Evolutionary conservation across 1,140 invertebrate species (phyloP).

Genomic region (Trypoxylus dichotomus): DNA sequence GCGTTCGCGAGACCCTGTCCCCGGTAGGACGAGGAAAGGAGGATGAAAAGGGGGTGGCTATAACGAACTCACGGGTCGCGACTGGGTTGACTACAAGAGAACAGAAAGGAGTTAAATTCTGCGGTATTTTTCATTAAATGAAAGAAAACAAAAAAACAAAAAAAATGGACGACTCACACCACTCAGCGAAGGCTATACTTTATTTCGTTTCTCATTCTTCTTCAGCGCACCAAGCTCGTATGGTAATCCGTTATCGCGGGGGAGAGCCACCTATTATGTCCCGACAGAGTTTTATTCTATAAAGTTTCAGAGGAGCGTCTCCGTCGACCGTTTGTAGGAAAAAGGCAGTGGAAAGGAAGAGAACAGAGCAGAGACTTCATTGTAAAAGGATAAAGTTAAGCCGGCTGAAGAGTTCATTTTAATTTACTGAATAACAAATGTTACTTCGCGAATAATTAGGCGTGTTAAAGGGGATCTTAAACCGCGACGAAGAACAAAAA

Average conservation of each 20-base stretch:
- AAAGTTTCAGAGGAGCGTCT: background rate
- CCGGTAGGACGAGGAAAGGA: background rate
- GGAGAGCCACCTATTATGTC: background rate
- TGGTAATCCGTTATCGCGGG: background rate
- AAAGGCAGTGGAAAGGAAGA: background rate
- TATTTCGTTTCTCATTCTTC: conserved; percentile 3
- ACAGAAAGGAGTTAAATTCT: background rate
- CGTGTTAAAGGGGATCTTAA: background rate
- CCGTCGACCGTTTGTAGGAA: background rate
- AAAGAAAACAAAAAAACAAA: background rate
- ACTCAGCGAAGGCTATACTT: background rate
- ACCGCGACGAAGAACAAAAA: background rate
- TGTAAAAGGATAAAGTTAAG: conserved; percentile 7
- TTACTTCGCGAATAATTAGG: conserved; percentile 6
- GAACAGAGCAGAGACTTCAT: background rate
- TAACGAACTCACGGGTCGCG: background rate
- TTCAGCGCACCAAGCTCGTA: background rate
- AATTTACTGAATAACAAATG: conserved; percentile 4
- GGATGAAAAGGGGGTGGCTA: background rate
- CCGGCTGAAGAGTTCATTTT: conserved; percentile 5
- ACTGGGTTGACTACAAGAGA: background rate
- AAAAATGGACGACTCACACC: background rate
- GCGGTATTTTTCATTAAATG: background rate
- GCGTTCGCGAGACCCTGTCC: background rate
- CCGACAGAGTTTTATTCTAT: background rate